These are phyloP conservation scores for Scotopteryx bipunctaria DNA, from an alignment of 2,888 invertebrate genomes.

Conservation along the genomic window DNA sequence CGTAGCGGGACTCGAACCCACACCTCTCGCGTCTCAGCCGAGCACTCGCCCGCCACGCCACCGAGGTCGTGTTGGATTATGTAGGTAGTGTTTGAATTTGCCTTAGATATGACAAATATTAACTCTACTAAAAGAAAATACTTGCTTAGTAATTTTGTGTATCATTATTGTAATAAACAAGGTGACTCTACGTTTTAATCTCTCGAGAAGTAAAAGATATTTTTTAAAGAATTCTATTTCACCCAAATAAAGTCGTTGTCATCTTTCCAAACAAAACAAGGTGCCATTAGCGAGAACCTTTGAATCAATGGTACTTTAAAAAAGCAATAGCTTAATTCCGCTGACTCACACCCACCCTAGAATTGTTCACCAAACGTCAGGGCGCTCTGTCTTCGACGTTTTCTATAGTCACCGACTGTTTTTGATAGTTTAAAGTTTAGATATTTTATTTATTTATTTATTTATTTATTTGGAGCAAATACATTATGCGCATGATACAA, in stretches of 20 bases:
- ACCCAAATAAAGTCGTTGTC: slow-evolving; percentile 55
- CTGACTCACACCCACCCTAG: slow-evolving; percentile 72
- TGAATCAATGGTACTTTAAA: slow-evolving; percentile 72
- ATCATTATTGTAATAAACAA: neutral
- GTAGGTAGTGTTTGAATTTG: too few relatives aligned
- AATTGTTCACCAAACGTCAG: slow-evolving; percentile 59
- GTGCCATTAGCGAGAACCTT: slow-evolving; percentile 72
- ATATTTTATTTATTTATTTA: too few relatives aligned
- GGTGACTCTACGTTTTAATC: neutral
- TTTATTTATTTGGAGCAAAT: too few relatives aligned
- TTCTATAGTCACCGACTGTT: slow-evolving; percentile 44
- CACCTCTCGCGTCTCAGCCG: too few relatives aligned
- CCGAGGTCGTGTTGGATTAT: too few relatives aligned
- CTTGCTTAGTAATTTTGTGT: too few relatives aligned
- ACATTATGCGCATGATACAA: too few relatives aligned
- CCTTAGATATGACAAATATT: too few relatives aligned
- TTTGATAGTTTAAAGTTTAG: slow-evolving; percentile 30
- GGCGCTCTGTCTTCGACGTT: slow-evolving; percentile 55
- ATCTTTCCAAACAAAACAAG: slow-evolving; percentile 70
- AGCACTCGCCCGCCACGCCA: too few relatives aligned
- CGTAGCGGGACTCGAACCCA: too few relatives aligned
- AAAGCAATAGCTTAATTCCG: slow-evolving; percentile 67
- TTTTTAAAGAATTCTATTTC: slow-evolving; percentile 25
- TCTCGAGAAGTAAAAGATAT: neutral
- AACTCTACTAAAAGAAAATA: too few relatives aligned